Base-by-base conservation (phyloP, 2,888 invertebrate species). In the Tribolium freemani region DNA sequence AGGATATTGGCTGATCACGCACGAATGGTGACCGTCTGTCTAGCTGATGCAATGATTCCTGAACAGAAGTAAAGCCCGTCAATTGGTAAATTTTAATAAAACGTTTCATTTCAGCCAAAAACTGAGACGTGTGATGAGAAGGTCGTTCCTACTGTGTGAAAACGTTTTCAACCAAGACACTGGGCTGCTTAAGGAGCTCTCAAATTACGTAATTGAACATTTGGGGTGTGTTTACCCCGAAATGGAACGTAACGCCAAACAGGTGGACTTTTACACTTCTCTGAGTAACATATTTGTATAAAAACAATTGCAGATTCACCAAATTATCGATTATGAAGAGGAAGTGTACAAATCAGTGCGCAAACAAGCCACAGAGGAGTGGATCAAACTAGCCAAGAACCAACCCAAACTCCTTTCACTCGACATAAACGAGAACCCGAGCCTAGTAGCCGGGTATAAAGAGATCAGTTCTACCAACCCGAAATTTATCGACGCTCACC, bases 1-100 rank as follows among this genome's bases (percentile, higher is more conserved):
- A 90, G 98, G 77, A 91, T 95, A 58, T 88, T 99, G 67, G 95
- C 96, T 0, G 99, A 99, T 88, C 98, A 99, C 87, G 88, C 93
- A 3, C 88, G 98, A 79, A 97, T 97, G 94, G 86, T 94, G 68
- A 92, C 94, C 50, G 91, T 95, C 0, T 95, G 96, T 75, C 88
- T 99, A 10, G 92, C 94, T 3, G 98, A 99, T 88, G 95, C 96
- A 26, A 92, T 95, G 80, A 90, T 94, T 75, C 98, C 98, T 0
- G 94, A 94, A 79, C 90, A 93, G 81, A 95, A 93, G 96, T 95
- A 88, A 83, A 26, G 84, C 56, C 31, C 16, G 9, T 5, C 20
- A 61, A 30, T 26, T 45, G 4, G 3, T 45, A 5, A 20, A 26
- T 46, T 51, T 16, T 53, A 8, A 13, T 31, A 60, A 56, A 11